These are phyloP conservation scores for Spisula subtruncata DNA, from an alignment of 2,888 invertebrate genomes.

Conservation along the genomic window DNA sequence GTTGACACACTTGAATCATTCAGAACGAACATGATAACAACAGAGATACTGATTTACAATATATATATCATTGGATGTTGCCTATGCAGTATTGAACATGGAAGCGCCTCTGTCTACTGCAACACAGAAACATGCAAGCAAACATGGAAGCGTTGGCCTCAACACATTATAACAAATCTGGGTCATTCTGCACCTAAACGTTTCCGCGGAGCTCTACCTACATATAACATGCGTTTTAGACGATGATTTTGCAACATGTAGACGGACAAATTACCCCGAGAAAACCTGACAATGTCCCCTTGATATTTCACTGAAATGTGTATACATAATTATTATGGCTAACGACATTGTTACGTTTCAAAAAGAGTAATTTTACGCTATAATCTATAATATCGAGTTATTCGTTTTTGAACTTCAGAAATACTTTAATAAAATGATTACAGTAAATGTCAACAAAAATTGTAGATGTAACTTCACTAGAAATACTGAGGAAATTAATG, in stretches of 20 bases:
- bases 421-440: too few species aligned
- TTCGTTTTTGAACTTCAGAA: too few species aligned
- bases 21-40: background rate
- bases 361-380: too few species aligned
- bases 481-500: too few species aligned
- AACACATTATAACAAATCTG: background rate
- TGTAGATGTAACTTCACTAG: too few species aligned
- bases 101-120: background rate
- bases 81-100: background rate
- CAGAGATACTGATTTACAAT: slow-evolving; percentile 1
- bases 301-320: slow-evolving; percentile 57
- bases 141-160: background rate
- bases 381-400: too few species aligned
- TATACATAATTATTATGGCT: slow-evolving; percentile 7
- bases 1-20: background rate
- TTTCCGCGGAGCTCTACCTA: background rate
- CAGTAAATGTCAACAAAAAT: too few species aligned
- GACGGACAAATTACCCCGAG: slow-evolving; percentile 58
- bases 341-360: background rate
- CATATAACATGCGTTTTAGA: slow-evolving; percentile 1
- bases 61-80: background rate
- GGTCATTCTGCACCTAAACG: background rate
- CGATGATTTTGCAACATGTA: slow-evolving; percentile 32
- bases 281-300: slow-evolving; percentile 61
- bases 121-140: slow-evolving; percentile 10